phyloP scores from a whole-genome alignment of 2,888 invertebrate species.

The Cheiracanthium punctorium region DNA sequence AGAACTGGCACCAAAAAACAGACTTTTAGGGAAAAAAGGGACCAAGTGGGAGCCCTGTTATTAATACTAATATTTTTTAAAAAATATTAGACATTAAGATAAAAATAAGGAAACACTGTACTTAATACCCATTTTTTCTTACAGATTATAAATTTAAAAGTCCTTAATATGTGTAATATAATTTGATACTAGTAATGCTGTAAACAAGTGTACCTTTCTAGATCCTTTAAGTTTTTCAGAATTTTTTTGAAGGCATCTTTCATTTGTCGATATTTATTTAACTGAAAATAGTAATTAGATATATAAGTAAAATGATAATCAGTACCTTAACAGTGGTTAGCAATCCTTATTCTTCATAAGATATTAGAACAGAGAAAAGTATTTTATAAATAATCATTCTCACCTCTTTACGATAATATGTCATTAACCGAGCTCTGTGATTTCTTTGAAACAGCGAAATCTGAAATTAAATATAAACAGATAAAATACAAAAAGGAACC shows the following conservation, averaged over 20 bases:
- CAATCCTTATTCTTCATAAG: no score
- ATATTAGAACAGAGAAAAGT: no score
- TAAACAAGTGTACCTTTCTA: conserved; percentile 31
- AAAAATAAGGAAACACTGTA: no score
- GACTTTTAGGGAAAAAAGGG: no score
- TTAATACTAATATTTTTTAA: no score
- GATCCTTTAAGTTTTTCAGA: conserved; percentile 52
- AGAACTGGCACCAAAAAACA: no score
- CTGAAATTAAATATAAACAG: conserved; percentile 5
- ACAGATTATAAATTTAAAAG: no score
- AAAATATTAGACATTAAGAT: no score
- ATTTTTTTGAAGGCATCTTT: conserved; percentile 54
- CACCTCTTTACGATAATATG: conserved; percentile 51
- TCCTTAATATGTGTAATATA: no score
- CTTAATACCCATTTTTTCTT: no score
- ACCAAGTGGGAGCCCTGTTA: no score
- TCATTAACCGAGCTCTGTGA: conserved; percentile 42
- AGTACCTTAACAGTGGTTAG: not conserved
- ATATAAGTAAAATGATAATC: not conserved
- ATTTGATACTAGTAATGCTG: no score
- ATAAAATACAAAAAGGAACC: not conserved
- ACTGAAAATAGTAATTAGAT: conserved; percentile 7
- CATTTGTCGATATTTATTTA: conserved; percentile 43
- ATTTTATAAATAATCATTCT: not conserved
- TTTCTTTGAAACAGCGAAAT: conserved; percentile 56